phyloP scores from a whole-genome alignment of 2,797 vertebrate species.

The Halcyon leucocephala region DNA sequence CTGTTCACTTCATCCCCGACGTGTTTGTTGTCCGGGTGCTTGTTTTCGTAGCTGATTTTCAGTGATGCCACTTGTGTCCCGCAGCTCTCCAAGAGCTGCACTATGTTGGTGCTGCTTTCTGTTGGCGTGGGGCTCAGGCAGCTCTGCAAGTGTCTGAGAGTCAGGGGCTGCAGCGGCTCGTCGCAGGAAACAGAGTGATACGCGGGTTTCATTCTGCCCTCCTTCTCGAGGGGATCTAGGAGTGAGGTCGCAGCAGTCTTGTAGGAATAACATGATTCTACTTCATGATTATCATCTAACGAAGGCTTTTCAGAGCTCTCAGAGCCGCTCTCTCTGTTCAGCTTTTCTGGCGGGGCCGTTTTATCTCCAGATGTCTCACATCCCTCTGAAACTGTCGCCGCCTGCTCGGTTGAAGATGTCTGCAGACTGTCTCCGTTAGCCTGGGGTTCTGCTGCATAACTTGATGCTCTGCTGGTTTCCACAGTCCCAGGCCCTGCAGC shows the following conservation, averaged over 20 bases:
- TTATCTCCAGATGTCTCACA: neutral
- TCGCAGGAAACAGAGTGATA: constrained; percentile 28
- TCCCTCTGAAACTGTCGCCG: neutral
- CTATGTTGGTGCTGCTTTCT: constrained; percentile 65
- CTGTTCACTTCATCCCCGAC: constrained; percentile 21
- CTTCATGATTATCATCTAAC: constrained; percentile 62
- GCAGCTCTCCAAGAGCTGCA: constrained; percentile 76
- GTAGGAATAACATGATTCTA: constrained; percentile 77
- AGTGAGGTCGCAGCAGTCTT: constrained; percentile 72
- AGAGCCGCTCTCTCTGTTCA: constrained; percentile 31
- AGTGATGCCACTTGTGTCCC: constrained; percentile 78
- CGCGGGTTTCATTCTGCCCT: constrained; percentile 26
- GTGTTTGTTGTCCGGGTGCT: constrained; percentile 7
- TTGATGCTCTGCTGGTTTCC: neutral
- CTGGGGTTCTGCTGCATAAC: neutral
- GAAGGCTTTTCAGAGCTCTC: constrained; percentile 52
- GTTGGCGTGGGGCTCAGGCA: constrained; percentile 54
- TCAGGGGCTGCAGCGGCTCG: constrained; percentile 31
- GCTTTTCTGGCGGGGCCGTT: neutral
- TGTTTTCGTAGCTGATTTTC: constrained; percentile 70
- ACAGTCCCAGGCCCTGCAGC: neutral
- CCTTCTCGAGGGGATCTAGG: constrained; percentile 47
- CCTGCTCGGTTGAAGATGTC: neutral
- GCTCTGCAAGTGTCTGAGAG: constrained; percentile 31
- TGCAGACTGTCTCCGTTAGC: neutral